A percentile compares a stretch with the other conserved stretches of the same genome.
Evolutionary conservation across 2,797 vertebrate genomes (phyloP).

Genomic region (Martes flavigula): DNA sequence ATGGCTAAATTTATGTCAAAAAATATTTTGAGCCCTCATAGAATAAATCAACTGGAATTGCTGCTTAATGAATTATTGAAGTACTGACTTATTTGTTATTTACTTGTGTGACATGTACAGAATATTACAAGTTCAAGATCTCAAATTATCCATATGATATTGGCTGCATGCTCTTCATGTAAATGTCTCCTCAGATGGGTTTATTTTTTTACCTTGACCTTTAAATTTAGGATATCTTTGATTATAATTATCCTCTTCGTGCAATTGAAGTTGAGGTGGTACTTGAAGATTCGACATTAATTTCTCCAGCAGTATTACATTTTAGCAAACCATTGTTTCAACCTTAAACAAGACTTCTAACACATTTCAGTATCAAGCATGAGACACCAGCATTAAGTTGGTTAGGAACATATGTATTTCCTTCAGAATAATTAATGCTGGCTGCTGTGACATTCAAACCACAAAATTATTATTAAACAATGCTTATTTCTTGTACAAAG

Average conservation of each 20-base stretch:
- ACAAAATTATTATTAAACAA: not conserved
- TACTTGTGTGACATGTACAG: not conserved
- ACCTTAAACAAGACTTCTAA: not conserved
- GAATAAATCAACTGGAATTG: not conserved
- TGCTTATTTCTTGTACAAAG: not conserved
- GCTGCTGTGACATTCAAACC: not conserved
- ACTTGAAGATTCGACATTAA: not conserved
- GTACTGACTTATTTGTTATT: conserved; percentile 21
- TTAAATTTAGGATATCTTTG: conserved; percentile 30
- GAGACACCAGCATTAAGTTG: not conserved
- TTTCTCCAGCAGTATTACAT: not conserved
- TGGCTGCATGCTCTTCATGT: not conserved
- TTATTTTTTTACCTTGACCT: conserved; percentile 50
- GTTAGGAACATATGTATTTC: not conserved
- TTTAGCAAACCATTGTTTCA: not conserved
- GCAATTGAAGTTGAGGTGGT: not conserved
- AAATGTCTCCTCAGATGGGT: not conserved
- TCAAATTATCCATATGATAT: not conserved
- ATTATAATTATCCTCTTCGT: conserved; percentile 28
- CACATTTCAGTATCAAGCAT: not conserved
- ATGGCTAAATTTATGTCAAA: not conserved
- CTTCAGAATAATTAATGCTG: not conserved
- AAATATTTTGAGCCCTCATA: not conserved
- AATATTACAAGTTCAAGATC: not conserved
- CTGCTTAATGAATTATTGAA: not conserved